Percentiles rank a stretch among this genome's conserved stretches.
Conservation (phyloP, 2,888 invertebrate genomes). For the Tenthredo livida region DNA sequence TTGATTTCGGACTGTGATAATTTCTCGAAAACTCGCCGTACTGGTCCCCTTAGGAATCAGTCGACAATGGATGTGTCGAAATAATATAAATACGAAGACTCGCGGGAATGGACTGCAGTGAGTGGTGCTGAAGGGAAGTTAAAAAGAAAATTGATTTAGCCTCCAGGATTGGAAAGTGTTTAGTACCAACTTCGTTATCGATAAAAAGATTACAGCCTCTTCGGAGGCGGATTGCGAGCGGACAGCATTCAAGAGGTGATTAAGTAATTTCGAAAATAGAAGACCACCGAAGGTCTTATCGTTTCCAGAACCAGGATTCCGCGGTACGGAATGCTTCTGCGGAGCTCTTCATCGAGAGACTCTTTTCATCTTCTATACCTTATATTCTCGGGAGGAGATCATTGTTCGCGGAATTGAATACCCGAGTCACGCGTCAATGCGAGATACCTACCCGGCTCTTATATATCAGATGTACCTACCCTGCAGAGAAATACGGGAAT, state of each 20-base stretch:
- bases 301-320: background rate
- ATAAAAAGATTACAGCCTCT: background rate
- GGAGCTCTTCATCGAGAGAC: background rate
- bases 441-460: constrained; percentile 27
- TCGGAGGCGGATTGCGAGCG: background rate
- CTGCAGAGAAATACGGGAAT: background rate
- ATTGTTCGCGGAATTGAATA: constrained; percentile 46
- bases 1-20: too few relatives aligned
- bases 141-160: constrained; percentile 5
- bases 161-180: background rate
- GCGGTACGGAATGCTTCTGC: background rate
- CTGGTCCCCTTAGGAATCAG: too few relatives aligned
- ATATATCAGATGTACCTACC: constrained; percentile 13
- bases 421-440: constrained; percentile 48
- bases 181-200: constrained; percentile 9
- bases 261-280: background rate
- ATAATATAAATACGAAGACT: background rate
- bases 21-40: too few relatives aligned
- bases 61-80: background rate
- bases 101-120: background rate
- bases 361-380: constrained; percentile 21
- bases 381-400: background rate
- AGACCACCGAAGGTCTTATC: background rate
- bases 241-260: background rate
- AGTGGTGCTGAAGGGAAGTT: background rate